Conservation (phyloP, 2,113 vertebrate species). For the Hassar affinis region DNA sequence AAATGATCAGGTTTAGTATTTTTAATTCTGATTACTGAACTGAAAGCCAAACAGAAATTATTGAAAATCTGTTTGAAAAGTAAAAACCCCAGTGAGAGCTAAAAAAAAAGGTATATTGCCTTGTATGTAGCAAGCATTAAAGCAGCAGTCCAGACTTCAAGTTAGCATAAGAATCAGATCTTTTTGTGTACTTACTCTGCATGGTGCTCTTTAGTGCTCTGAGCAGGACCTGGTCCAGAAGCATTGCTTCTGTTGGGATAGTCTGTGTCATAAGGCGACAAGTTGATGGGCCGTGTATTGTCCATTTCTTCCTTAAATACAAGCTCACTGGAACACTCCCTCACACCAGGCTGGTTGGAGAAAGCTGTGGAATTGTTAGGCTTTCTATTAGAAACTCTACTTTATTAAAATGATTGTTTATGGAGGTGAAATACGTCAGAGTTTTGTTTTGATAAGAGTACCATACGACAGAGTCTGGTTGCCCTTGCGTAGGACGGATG, state of each 20-base stretch:
- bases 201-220: slow-evolving; percentile 5
- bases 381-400: background rate
- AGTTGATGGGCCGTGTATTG: background rate
- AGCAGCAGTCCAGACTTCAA: background rate
- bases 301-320: slow-evolving; percentile 44
- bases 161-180: background rate
- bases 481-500: slow-evolving; percentile 57
- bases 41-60: background rate
- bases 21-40: background rate
- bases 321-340: slow-evolving; percentile 1
- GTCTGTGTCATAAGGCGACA: background rate
- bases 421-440: background rate
- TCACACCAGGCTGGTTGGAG: slow-evolving; percentile 6
- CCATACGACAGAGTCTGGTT: slow-evolving; percentile 50
- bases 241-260: background rate
- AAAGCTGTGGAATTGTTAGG: slow-evolving; percentile 18
- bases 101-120: background rate
- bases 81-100: background rate
- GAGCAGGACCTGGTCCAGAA: slow-evolving; percentile 13
- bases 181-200: slow-evolving; percentile 41
- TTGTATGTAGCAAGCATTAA: background rate
- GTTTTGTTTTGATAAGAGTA: slow-evolving; percentile 12
- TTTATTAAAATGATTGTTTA: background rate
- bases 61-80: background rate
- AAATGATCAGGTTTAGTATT: background rate